A percentile compares a stretch with the other conserved stretches of the same genome.
Evolutionary conservation across 2,113 vertebrate species (phyloP).

Genomic region (Saguinus midas): DNA sequence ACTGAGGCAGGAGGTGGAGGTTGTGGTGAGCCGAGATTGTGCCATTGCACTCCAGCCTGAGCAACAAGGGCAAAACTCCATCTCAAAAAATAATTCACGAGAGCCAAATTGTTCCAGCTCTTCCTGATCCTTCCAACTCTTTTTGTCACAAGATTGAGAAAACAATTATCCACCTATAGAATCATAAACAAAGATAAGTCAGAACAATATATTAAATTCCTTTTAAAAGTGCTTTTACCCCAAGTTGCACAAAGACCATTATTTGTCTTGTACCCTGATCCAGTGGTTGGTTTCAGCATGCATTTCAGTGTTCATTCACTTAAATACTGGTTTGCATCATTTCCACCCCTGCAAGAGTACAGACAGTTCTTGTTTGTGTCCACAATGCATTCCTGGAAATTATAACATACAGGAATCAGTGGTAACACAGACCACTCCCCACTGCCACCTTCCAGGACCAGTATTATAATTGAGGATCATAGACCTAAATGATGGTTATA

Average conservation of each 20-base stretch:
- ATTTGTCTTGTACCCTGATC: neutral
- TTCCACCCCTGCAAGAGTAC: neutral
- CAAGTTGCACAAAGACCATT: neutral
- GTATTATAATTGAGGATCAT: neutral
- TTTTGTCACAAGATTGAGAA: neutral
- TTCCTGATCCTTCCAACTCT: neutral
- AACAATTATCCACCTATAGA: neutral
- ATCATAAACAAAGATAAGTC: slow-evolving; percentile 9
- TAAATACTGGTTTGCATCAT: neutral
- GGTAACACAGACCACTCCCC: neutral
- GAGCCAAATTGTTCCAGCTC: neutral
- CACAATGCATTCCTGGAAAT: neutral
- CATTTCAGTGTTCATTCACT: neutral
- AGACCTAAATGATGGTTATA: neutral
- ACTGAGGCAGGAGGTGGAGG: too few species aligned
- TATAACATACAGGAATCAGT: neutral
- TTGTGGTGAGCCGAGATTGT: too few species aligned
- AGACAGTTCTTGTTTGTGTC: neutral
- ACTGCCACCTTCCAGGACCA: neutral
- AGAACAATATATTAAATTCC: neutral
- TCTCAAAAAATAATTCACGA: neutral
- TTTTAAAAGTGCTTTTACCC: neutral
- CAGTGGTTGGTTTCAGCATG: neutral
- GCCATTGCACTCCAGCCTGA: too few species aligned
- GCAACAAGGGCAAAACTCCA: too few species aligned